These are phyloP conservation scores for Hypothenemus hampei DNA, from an alignment of 1,140 invertebrate genomes.

Conservation along the genomic window DNA sequence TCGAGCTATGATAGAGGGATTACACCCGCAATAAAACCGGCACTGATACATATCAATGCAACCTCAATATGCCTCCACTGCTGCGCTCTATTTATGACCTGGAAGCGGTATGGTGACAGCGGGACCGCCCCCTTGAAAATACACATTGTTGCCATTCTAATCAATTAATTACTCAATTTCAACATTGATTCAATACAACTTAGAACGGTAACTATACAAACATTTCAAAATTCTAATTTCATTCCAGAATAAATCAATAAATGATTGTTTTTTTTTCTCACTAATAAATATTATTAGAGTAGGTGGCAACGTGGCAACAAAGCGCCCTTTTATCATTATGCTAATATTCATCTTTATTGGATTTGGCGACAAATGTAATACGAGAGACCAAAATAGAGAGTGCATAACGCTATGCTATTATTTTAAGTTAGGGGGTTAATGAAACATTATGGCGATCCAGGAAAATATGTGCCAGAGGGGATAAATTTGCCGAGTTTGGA, in stretches of 20 bases:
- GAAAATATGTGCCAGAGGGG: slow-evolving; percentile 17
- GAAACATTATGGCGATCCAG: slow-evolving; percentile 26
- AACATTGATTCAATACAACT: too few relatives aligned
- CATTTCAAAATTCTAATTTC: not conserved
- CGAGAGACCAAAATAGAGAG: slow-evolving; percentile 16
- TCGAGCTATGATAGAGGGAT: slow-evolving; percentile 45
- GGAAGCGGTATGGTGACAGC: slow-evolving; percentile 37
- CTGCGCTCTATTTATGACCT: slow-evolving; percentile 40
- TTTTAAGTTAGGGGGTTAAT: slow-evolving; percentile 32
- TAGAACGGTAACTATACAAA: not conserved
- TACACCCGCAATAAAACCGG: slow-evolving; percentile 46
- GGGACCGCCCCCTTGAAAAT: slow-evolving; percentile 28
- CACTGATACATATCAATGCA: slow-evolving; percentile 46
- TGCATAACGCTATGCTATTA: slow-evolving; percentile 26
- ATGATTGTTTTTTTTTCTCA: too few relatives aligned
- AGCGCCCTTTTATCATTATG: slow-evolving; percentile 32
- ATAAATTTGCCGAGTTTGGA: slow-evolving; percentile 2
- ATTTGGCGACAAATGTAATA: slow-evolving; percentile 27
- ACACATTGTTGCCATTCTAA: slow-evolving; percentile 17
- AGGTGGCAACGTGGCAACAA: slow-evolving; percentile 7
- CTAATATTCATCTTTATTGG: slow-evolving; percentile 38
- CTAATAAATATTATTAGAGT: too few relatives aligned
- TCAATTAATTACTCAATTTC: too few relatives aligned
- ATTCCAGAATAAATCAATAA: too few relatives aligned
- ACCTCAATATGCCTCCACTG: slow-evolving; percentile 42